phyloP scores from a whole-genome alignment of 1,140 invertebrate species.

The Monomorium pharaonis region DNA sequence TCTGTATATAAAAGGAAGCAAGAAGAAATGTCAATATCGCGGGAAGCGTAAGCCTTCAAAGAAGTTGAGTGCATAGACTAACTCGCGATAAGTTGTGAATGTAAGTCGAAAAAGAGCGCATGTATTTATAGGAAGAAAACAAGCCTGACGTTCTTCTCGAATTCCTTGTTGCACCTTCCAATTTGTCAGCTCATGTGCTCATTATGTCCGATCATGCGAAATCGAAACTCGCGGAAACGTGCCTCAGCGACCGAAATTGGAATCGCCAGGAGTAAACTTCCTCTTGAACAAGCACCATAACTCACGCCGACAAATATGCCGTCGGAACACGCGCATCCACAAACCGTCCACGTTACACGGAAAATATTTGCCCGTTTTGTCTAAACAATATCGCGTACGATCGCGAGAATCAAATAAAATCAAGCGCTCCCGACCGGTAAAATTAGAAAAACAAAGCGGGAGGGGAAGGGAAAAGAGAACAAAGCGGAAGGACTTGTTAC shows the following conservation, averaged over 20 bases:
- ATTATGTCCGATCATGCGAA: background rate
- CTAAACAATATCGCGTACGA: conserved; percentile 41
- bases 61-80: no score
- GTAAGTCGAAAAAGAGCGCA: background rate
- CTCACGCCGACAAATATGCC: conserved; percentile 40
- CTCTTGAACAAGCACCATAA: conserved; percentile 47
- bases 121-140: background rate
- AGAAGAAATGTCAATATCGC: background rate
- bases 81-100: background rate
- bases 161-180: background rate
- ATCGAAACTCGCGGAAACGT: conserved; percentile 22
- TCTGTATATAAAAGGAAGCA: background rate
- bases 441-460: background rate
- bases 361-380: conserved; percentile 42
- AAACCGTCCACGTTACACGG: background rate
- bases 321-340: conserved; percentile 12
- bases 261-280: conserved; percentile 40
- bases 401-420: background rate
- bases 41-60: background rate
- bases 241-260: conserved; percentile 41
- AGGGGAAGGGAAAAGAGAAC: background rate
- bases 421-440: background rate
- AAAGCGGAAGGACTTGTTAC: background rate
- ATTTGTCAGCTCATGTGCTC: conserved; percentile 2
- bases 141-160: background rate